A percentile compares a stretch with the other conserved stretches of the same genome.
Evolutionary conservation across 2,888 invertebrate genomes (phyloP).

Genomic region (Mechanitis mazaeus): DNA sequence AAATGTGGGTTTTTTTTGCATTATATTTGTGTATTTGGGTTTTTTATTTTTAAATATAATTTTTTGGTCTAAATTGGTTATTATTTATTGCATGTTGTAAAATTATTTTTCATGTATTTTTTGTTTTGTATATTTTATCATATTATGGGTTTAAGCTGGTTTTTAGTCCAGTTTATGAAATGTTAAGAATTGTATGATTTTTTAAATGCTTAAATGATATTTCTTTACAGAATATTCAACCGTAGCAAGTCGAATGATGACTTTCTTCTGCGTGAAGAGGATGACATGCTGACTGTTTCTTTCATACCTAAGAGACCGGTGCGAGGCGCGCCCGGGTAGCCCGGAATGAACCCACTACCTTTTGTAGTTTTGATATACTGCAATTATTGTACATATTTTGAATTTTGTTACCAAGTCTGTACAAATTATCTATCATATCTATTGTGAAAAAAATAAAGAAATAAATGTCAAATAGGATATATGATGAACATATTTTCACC

Average conservation of each 20-base stretch:
- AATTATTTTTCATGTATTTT: no score
- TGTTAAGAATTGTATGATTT: no score
- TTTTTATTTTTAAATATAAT: background rate
- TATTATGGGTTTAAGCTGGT: no score
- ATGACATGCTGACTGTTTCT: slow-evolving; percentile 66
- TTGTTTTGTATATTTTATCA: no score
- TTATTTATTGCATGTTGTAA: no score
- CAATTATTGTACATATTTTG: no score
- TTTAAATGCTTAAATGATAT: background rate
- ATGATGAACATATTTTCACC: no score
- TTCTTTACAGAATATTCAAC: slow-evolving; percentile 52
- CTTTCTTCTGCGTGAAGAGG: slow-evolving; percentile 64
- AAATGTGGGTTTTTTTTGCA: background rate
- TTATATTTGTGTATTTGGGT: background rate
- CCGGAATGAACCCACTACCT: slow-evolving; percentile 33
- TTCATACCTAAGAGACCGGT: slow-evolving; percentile 63
- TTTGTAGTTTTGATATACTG: no score
- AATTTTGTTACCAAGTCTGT: background rate
- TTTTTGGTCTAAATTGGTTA: background rate
- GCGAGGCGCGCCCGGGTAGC: slow-evolving; percentile 45
- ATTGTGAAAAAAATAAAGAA: no score
- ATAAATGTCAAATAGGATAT: no score
- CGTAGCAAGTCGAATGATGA: slow-evolving; percentile 57
- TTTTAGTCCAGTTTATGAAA: no score
- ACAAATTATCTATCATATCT: slow-evolving; percentile 1